Evolutionary conservation across 2,113 vertebrate species (phyloP).

Genomic region (Oryzias celebensis): DNA sequence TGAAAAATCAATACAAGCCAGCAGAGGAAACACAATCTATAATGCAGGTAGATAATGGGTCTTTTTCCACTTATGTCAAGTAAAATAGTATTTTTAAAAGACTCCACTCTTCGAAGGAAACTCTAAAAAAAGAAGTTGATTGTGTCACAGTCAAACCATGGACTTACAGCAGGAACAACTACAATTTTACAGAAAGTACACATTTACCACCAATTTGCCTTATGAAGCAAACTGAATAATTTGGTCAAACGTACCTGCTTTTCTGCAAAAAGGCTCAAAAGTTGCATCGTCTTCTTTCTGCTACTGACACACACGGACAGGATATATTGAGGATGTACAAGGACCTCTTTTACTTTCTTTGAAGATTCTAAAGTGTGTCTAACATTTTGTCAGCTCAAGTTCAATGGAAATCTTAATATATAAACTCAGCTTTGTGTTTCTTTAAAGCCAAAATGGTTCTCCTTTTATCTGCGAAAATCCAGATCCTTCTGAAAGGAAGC

Average conservation of each 20-base stretch:
- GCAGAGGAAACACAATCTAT: slow-evolving; percentile 6
- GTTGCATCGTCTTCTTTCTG: too few relatives aligned
- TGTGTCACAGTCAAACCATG: background rate
- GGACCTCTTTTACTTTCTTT: background rate
- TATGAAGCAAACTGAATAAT: slow-evolving; percentile 64
- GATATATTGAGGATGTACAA: slow-evolving; percentile 1
- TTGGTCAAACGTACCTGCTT: slow-evolving; percentile 39
- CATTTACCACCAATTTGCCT: slow-evolving; percentile 52
- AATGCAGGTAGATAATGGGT: slow-evolving; percentile 14
- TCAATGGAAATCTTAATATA: background rate
- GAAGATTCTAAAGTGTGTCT: background rate
- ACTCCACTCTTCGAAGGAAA: slow-evolving; percentile 10
- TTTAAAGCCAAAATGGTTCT: background rate
- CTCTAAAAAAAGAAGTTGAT: background rate
- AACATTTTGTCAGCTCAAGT: background rate
- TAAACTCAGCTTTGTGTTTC: too few relatives aligned
- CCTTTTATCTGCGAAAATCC: slow-evolving; percentile 18
- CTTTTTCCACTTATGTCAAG: slow-evolving; percentile 5
- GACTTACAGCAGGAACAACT: background rate
- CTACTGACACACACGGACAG: slow-evolving; percentile 9
- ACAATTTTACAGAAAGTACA: too few relatives aligned
- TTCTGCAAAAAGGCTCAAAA: slow-evolving; percentile 13
- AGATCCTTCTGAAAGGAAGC: slow-evolving; percentile 26
- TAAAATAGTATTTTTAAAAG: slow-evolving; percentile 5
- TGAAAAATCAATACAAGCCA: slow-evolving; percentile 46